Evolutionary conservation across 2,888 invertebrate species (phyloP).

Genomic region (Azorinus chamasolen): DNA sequence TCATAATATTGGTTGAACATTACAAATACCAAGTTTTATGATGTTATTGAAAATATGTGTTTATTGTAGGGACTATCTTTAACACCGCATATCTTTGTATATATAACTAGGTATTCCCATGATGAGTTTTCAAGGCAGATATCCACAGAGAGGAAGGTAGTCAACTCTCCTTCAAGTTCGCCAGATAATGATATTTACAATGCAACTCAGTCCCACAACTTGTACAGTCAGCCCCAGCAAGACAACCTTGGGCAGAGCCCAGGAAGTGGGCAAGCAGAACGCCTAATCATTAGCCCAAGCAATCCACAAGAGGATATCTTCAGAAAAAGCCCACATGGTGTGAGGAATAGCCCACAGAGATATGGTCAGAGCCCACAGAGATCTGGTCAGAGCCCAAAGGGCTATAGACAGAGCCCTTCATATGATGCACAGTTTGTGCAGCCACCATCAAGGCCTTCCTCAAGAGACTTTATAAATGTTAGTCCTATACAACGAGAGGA

Average conservation of each 20-base stretch:
- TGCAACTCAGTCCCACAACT: slow-evolving; percentile 11
- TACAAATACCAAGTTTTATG: too few species aligned
- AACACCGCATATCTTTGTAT: too few species aligned
- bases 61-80: too few species aligned
- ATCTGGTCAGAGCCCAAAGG: slow-evolving; percentile 28
- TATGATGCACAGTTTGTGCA: slow-evolving; percentile 18
- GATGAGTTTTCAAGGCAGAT: slow-evolving; percentile 60
- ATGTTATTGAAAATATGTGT: too few species aligned
- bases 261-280: neutral
- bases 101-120: slow-evolving; percentile 55
- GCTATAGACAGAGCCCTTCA: slow-evolving; percentile 27
- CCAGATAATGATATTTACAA: slow-evolving; percentile 38
- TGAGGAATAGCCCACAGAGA: slow-evolving; percentile 18
- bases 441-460: slow-evolving; percentile 43
- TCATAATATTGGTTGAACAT: too few species aligned
- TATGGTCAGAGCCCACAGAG: slow-evolving; percentile 29
- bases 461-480: slow-evolving; percentile 53
- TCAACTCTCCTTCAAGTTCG: slow-evolving; percentile 53
- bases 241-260: slow-evolving; percentile 9
- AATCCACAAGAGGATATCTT: slow-evolving; percentile 9
- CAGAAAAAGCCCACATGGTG: slow-evolving; percentile 24
- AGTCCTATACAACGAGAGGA: slow-evolving; percentile 60
- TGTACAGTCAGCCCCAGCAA: neutral
- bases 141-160: slow-evolving; percentile 36
- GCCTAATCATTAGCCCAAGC: slow-evolving; percentile 46